Percentiles rank a stretch among this genome's conserved stretches.
phyloP scores from a whole-genome alignment of 2,888 invertebrate species.

The Loripinus fragilis region DNA sequence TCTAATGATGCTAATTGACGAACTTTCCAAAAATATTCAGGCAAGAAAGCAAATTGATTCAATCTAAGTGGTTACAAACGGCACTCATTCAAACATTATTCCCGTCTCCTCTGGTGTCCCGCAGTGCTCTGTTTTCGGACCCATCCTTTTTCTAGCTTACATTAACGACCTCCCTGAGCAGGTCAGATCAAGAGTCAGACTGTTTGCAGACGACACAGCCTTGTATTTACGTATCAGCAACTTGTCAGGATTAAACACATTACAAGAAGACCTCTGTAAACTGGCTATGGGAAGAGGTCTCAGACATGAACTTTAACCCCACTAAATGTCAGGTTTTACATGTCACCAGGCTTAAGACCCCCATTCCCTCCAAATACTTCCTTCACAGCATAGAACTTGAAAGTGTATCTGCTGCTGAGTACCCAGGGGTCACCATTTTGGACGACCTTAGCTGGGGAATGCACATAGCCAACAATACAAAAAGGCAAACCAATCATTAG shows the following conservation, averaged over 20 bases:
- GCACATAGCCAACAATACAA: not conserved
- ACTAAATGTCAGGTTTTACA: slow-evolving; percentile 23
- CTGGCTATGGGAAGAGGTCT: slow-evolving; percentile 12
- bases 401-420: not conserved
- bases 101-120: slow-evolving; percentile 29
- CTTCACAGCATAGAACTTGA: slow-evolving; percentile 15
- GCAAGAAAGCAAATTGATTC: slow-evolving; percentile 22
- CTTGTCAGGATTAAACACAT: not conserved
- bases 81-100: slow-evolving; percentile 1
- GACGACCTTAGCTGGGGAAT: not conserved
- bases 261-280: slow-evolving; percentile 8
- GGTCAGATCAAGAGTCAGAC: slow-evolving; percentile 5
- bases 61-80: slow-evolving; percentile 7
- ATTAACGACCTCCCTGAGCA: slow-evolving; percentile 9
- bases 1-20: slow-evolving; percentile 12
- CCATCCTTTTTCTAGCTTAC: slow-evolving; percentile 18
- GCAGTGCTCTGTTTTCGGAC: slow-evolving; percentile 30
- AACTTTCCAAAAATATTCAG: slow-evolving; percentile 17
- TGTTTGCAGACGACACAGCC: slow-evolving; percentile 22
- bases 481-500: not conserved
- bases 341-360: slow-evolving; percentile 14
- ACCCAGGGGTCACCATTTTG: slow-evolving; percentile 18
- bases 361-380: not conserved
- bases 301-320: slow-evolving; percentile 36
- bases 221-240: not conserved